These are phyloP conservation scores for Stomatorhinus ivindoensis DNA, from an alignment of 2,113 vertebrate species.

Conservation along the genomic window DNA sequence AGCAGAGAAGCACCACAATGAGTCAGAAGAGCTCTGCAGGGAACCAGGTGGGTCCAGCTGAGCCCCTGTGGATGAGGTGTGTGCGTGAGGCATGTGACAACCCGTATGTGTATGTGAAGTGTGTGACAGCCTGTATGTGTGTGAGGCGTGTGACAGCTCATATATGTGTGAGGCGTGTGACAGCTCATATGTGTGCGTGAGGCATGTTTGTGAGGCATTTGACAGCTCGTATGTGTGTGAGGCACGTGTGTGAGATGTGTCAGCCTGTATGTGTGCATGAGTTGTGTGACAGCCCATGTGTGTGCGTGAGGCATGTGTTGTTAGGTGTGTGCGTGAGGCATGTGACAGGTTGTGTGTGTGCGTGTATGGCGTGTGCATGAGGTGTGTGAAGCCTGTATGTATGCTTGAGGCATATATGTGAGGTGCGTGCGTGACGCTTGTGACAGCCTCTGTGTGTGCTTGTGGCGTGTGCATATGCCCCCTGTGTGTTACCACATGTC, in stretches of 20 bases:
- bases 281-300: background rate
- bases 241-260: too few species aligned
- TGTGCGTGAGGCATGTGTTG: background rate
- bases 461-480: background rate
- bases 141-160: background rate
- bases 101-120: background rate
- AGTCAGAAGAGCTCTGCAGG: conserved; percentile 67
- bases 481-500: background rate
- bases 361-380: background rate
- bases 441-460: background rate
- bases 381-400: background rate
- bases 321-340: too few species aligned
- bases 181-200: background rate
- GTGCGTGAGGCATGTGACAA: background rate
- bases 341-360: background rate
- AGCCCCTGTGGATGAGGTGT: background rate
- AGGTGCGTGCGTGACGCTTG: background rate
- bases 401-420: background rate
- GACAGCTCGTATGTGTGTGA: background rate
- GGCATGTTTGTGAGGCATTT: background rate
- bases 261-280: background rate
- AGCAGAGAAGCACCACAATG: conserved; percentile 70
- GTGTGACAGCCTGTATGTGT: background rate
- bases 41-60: conserved; percentile 72
- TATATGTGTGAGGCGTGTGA: background rate